Percentiles rank a stretch among this genome's conserved stretches.
Evolutionary conservation across 1,140 invertebrate genomes (phyloP).

Genomic region (Aleiodes sp.): DNA sequence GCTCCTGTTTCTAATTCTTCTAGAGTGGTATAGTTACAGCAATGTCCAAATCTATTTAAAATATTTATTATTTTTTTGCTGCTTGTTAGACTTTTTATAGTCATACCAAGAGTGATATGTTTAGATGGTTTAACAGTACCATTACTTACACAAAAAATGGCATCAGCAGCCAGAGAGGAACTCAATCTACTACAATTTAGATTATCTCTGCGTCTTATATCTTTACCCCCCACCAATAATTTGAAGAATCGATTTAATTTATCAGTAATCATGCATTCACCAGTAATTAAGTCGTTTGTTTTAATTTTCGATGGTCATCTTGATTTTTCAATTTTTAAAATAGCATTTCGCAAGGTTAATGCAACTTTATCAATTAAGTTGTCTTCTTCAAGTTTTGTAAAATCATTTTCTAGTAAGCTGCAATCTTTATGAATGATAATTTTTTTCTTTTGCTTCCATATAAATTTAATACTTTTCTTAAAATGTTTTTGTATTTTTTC

Average conservation of each 20-base stretch:
- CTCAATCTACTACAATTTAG: background rate
- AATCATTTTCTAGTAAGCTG: too few species aligned
- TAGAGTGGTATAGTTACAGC: slow-evolving; percentile 45
- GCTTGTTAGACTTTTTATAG: slow-evolving; percentile 52
- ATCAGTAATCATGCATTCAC: background rate
- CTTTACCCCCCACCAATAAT: background rate
- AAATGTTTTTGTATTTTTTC: too few species aligned
- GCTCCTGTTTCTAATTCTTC: slow-evolving; percentile 32
- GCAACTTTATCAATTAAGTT: too few species aligned
- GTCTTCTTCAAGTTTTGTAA: too few species aligned
- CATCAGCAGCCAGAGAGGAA: background rate
- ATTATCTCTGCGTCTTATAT: background rate
- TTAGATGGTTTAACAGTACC: slow-evolving; percentile 41
- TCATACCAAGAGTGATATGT: slow-evolving; percentile 48
- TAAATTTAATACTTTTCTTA: too few species aligned
- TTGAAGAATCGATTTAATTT: background rate
- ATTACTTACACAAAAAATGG: background rate
- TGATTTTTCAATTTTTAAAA: background rate
- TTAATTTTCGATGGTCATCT: background rate
- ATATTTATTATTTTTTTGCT: slow-evolving; percentile 49
- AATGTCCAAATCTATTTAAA: slow-evolving; percentile 38
- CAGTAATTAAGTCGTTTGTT: background rate
- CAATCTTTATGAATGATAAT: too few species aligned
- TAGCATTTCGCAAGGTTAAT: background rate
- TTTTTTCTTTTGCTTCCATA: too few species aligned